Evolutionary conservation across 2,113 vertebrate species (phyloP).

Genomic region (Hassar affinis): DNA sequence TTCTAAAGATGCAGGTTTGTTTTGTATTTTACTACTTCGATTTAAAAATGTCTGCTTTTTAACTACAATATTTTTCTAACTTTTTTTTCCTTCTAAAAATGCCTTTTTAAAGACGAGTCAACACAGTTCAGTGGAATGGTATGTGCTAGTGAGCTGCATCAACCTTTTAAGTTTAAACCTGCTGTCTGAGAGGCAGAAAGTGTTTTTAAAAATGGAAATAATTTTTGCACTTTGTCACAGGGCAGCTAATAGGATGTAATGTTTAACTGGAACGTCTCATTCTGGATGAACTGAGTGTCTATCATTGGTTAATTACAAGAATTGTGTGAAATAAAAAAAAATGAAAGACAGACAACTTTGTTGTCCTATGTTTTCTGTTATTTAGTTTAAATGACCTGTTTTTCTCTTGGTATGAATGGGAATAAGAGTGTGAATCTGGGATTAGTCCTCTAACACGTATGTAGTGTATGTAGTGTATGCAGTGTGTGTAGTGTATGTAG

Average conservation of each 20-base stretch:
- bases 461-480: too few relatives aligned
- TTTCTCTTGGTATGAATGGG: not conserved
- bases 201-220: slow-evolving; percentile 25
- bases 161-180: slow-evolving; percentile 26
- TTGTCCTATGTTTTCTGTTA: not conserved
- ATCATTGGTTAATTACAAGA: slow-evolving; percentile 20
- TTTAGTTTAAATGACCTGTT: not conserved
- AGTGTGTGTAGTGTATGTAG: too few relatives aligned
- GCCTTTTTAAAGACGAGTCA: slow-evolving; percentile 29
- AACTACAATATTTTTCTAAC: slow-evolving; percentile 54
- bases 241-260: slow-evolving; percentile 47
- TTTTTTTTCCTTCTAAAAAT: slow-evolving; percentile 23
- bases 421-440: not conserved
- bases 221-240: slow-evolving; percentile 46
- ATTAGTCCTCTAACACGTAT: not conserved
- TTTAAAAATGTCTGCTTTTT: slow-evolving; percentile 28
- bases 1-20: not conserved
- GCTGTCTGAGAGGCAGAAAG: slow-evolving; percentile 33
- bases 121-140: slow-evolving; percentile 4
- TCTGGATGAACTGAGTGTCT: slow-evolving; percentile 29
- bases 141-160: not conserved
- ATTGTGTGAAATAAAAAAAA: slow-evolving; percentile 47
- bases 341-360: slow-evolving; percentile 20
- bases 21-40: slow-evolving; percentile 36
- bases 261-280: slow-evolving; percentile 17